Percentiles rank a stretch among this genome's conserved stretches.
Conservation (phyloP, 2,113 vertebrate genomes). For the Empidonax alnorum region DNA sequence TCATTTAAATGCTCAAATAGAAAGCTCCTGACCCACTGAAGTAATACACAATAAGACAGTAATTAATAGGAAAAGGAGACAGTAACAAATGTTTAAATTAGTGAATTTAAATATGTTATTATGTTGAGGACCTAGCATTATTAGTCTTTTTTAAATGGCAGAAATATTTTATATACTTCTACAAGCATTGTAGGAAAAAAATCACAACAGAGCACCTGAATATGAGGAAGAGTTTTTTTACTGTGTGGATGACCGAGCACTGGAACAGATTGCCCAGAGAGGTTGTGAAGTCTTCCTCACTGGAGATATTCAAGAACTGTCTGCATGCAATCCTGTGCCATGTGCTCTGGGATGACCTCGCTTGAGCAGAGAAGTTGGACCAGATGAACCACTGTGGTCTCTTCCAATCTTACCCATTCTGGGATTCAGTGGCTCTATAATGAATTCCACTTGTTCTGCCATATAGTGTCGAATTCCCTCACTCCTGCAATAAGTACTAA, state of each 20-base stretch:
- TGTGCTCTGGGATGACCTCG: neutral
- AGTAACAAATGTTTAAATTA: neutral
- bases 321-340: neutral
- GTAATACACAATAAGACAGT: neutral
- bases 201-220: neutral
- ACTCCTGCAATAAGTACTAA: neutral
- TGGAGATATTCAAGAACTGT: neutral
- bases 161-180: neutral
- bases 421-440: neutral
- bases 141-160: neutral
- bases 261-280: neutral
- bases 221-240: neutral
- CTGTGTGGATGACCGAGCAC: neutral
- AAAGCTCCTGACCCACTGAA: neutral
- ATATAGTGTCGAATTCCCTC: neutral
- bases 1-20: neutral
- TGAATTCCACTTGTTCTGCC: neutral
- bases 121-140: neutral
- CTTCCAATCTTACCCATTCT: neutral
- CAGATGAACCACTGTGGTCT: neutral
- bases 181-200: neutral
- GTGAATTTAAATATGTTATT: neutral
- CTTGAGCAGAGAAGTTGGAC: neutral
- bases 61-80: neutral
- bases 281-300: neutral